Base-by-base conservation (phyloP, 1,140 invertebrate species). In the Epicauta chinensis region DNA sequence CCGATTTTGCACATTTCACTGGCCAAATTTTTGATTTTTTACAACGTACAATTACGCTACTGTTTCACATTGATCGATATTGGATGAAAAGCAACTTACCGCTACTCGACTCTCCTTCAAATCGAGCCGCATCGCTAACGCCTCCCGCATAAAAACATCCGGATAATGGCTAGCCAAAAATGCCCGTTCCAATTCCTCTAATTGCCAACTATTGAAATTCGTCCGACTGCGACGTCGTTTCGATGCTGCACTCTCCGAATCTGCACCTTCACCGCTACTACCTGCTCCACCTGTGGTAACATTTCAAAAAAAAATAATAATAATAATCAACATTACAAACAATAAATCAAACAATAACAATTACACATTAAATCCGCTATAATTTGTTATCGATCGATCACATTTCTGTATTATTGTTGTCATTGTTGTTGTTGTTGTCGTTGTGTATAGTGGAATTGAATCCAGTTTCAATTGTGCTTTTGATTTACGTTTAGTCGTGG, bases 191-290 rank as follows among this genome's bases (percentile, higher is more conserved):
- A 99, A 78, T 75, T 99, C 94, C 66, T 99, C 95, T 67, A 99
- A 75, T 75, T 99, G 97, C 95, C 95, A 98, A 53, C 90, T 93
- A 74, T 93, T 97, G 77, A 99, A 99, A 75, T 99, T 99, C 34
- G 97, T 99, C 60, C 96, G 73, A 35, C 93, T 97, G 53, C 97
- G 79, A 48, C 94, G 78, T 43, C 94, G 74, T 68, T 91, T 91
- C 58, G 82, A 81, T 62, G 83, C 81, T 29, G 82, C 83, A 50
- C 75, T 77, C 53, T 79, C 77, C 2, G 69, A 75, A 66, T 85
- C 82, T 56, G 80, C 81, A 54, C 73, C 77, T 51, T 79, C 77
- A 11, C 75, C 72, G 3, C 77, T 69, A 38, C 75, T 75, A 59
- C 77, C 75, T 35, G 67, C 68, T 12, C 68, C 68, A 51, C 65